Evolutionary conservation across 2,113 vertebrate species (phyloP), one percentile per base, ranked within the genome.

Genomic region (Excalfactoria chinensis): DNA sequence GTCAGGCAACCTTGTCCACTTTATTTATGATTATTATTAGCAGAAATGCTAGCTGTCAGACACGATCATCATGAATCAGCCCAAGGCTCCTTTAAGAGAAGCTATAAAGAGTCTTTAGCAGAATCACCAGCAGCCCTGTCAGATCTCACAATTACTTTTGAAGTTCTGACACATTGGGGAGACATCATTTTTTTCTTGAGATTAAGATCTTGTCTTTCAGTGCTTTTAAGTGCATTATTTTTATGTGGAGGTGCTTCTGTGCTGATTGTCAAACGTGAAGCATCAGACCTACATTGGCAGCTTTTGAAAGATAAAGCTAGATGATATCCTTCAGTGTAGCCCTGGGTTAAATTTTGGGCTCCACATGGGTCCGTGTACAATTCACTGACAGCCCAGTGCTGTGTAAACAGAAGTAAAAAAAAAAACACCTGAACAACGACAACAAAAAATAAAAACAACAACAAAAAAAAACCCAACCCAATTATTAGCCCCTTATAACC

Each of bases 11-110:
- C 97, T 96, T 98, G 97, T 97, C 97, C 87, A 16, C 20, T 96
- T 97, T 98, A 97, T 97, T 98, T 97, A 97, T 97, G 96, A 95
- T 97, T 94, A 95, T 97, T 98, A 96, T 98, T 97, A 97, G 95
- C 96, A 97, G 97, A 97, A 97, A 97, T 90, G 95, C 93, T 97
- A 88, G 90, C 95, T 97, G 96, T 97, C 96, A 95, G 95, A 69
- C 81, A 32, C 18, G 41, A 97, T 97, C 96, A 97, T 71, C 94
- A 95, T 97, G 97, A 97, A 97, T 98, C 96, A 97, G 90, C 95
- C 93, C 64, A 96, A 94, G 93, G 46, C 90, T 79, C 89, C 94
- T 95, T 91, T 94, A 95, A 96, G 85, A 95, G 93, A 95, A 93
- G 81, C 94, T 95, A 58, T 95, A 96, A 97, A 94, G 91, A 90